These are phyloP conservation scores for Harpalus rubripes DNA, from an alignment of 2,888 invertebrate species.

Conservation along the genomic window DNA sequence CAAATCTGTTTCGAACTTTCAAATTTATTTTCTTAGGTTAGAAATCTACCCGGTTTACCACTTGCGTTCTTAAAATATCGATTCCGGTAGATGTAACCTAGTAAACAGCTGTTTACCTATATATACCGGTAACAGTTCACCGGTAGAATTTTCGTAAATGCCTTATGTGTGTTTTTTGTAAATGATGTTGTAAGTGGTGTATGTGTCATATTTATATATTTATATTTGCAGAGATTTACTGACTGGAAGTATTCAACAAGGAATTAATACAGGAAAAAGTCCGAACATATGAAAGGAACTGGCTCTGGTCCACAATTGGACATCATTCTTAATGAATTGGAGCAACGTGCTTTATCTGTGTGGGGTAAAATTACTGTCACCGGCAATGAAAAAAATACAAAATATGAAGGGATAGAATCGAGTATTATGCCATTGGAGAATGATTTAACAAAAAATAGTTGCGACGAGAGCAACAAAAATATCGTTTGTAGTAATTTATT, in stretches of 20 bases:
- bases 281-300: slow-evolving; percentile 3
- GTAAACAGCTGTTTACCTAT: too few relatives aligned
- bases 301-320: slow-evolving; percentile 19
- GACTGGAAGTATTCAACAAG: slow-evolving; percentile 10
- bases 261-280: background rate
- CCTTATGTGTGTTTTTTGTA: too few relatives aligned
- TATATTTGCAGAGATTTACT: background rate
- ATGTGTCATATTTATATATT: background rate
- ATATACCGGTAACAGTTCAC: too few relatives aligned
- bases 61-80: too few relatives aligned
- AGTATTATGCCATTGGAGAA: background rate
- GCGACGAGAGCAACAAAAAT: background rate
- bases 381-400: background rate
- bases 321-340: background rate
- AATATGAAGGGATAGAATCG: background rate
- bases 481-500: background rate
- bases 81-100: too few relatives aligned
- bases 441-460: background rate
- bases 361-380: slow-evolving; percentile 13
- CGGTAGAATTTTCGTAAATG: too few relatives aligned
- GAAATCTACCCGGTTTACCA: too few relatives aligned
- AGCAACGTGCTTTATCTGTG: background rate
- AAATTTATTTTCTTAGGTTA: too few relatives aligned
- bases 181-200: too few relatives aligned
- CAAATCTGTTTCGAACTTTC: too few relatives aligned